Percentiles rank a stretch among this genome's conserved stretches.
Conservation (phyloP, 2,888 invertebrate genomes). For the Sphaeridia pumilis region DNA sequence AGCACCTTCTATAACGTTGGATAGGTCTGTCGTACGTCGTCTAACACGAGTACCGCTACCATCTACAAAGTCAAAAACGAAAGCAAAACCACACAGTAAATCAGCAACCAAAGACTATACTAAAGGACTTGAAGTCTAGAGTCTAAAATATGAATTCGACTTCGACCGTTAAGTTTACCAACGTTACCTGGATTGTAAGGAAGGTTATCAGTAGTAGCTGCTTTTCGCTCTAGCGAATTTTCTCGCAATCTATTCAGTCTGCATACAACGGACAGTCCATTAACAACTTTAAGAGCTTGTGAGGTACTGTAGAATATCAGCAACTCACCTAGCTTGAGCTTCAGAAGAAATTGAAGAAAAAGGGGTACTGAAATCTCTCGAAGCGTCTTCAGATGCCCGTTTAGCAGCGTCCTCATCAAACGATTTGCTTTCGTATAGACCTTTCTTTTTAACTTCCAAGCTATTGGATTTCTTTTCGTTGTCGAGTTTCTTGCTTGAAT, state of each 20-base stretch:
- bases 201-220: constrained; percentile 12
- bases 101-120: constrained; percentile 1
- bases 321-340: constrained; percentile 31
- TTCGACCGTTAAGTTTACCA: background rate
- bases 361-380: constrained; percentile 34
- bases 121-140: background rate
- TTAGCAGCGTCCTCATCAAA: background rate
- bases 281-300: background rate
- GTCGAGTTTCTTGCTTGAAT: constrained; percentile 56
- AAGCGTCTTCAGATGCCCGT: background rate
- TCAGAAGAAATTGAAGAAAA: constrained; percentile 36
- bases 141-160: background rate
- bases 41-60: constrained; percentile 7
- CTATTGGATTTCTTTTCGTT: constrained; percentile 46
- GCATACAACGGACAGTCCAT: background rate
- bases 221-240: constrained; percentile 6
- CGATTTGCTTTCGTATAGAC: background rate
- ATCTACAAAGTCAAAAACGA: background rate
- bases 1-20: constrained; percentile 17
- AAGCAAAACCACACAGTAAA: background rate
- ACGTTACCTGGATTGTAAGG: constrained; percentile 3
- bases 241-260: constrained; percentile 16
- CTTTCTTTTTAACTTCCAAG: constrained; percentile 40
- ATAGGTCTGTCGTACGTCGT: constrained; percentile 34
- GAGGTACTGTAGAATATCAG: background rate